phyloP scores from a whole-genome alignment of 2,888 invertebrate genomes.

The Melinopterus prodromus region DNA sequence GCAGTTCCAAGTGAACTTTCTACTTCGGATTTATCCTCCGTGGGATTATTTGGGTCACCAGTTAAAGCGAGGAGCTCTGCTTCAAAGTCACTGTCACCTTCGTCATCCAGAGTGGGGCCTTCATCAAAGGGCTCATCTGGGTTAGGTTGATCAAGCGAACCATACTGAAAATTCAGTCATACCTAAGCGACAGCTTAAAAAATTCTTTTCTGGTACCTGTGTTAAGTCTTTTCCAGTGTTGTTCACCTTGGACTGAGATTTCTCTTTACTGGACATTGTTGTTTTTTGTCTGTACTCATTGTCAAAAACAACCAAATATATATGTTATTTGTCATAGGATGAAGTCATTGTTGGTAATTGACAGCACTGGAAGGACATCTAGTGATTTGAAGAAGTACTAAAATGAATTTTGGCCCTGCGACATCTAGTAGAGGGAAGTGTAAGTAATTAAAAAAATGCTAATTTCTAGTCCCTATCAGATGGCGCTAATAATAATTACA shows the following conservation, averaged over 20 bases:
- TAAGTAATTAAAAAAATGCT: too few relatives aligned
- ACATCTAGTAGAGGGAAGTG: too few relatives aligned
- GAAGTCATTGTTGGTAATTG: constrained; percentile 12
- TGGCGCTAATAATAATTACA: constrained; percentile 4
- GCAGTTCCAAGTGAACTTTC: constrained; percentile 52
- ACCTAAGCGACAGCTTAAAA: neutral
- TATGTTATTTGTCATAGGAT: constrained; percentile 9
- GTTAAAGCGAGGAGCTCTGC: constrained; percentile 84
- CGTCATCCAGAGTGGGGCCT: constrained; percentile 66
- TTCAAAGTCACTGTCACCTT: constrained; percentile 82
- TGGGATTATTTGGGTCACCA: constrained; percentile 82
- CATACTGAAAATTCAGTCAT: constrained; percentile 66
- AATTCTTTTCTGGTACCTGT: constrained; percentile 47
- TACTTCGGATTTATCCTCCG: constrained; percentile 50
- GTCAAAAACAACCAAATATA: neutral
- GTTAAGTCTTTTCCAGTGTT: constrained; percentile 50
- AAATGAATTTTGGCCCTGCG: too few relatives aligned
- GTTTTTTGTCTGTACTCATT: neutral
- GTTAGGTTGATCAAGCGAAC: constrained; percentile 75
- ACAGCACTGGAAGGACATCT: neutral
- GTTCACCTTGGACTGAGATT: constrained; percentile 49
- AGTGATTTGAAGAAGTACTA: neutral
- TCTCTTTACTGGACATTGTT: constrained; percentile 53
- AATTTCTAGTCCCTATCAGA: neutral
- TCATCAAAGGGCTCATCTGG: constrained; percentile 67